These are phyloP conservation scores for Tiliacea citrago DNA, from an alignment of 2,888 invertebrate species.

Conservation along the genomic window DNA sequence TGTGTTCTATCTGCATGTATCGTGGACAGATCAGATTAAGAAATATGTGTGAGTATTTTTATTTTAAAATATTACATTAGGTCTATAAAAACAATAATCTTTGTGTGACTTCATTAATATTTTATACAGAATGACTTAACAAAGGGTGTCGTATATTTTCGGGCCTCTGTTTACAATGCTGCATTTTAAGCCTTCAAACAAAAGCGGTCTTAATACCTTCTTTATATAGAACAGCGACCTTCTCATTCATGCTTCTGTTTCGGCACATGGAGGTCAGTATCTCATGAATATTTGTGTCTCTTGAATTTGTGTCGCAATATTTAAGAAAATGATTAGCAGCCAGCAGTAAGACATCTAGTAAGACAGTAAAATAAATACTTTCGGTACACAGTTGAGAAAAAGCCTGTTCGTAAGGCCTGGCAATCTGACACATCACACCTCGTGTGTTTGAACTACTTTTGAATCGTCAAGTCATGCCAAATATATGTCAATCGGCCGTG, in stretches of 20 bases:
- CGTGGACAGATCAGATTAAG: conserved; percentile 57
- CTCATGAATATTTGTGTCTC: background rate
- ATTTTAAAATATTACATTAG: background rate
- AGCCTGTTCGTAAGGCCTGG: background rate
- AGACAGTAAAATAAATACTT: background rate
- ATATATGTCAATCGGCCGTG: background rate
- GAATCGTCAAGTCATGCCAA: background rate
- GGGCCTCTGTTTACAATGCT: conserved; percentile 46
- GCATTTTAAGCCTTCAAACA: conserved; percentile 22
- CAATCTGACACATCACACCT: background rate
- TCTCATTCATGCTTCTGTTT: conserved; percentile 29
- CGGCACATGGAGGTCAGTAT: conserved; percentile 14
- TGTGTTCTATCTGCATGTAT: conserved; percentile 65
- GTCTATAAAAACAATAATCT: background rate
- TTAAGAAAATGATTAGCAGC: background rate
- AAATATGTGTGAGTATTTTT: conserved; percentile 65
- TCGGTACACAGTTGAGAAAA: background rate
- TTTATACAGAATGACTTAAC: conserved; percentile 6
- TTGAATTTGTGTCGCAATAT: background rate
- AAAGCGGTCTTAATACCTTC: conserved; percentile 14
- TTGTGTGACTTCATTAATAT: background rate
- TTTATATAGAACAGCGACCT: conserved; percentile 1
- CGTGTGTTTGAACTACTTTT: conserved; percentile 15
- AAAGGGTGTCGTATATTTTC: conserved; percentile 36
- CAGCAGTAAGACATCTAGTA: no score